A percentile compares a stretch with the other conserved stretches of the same genome.
Conservation (phyloP, 2,888 invertebrate genomes). For the Fragum whitleyi region DNA sequence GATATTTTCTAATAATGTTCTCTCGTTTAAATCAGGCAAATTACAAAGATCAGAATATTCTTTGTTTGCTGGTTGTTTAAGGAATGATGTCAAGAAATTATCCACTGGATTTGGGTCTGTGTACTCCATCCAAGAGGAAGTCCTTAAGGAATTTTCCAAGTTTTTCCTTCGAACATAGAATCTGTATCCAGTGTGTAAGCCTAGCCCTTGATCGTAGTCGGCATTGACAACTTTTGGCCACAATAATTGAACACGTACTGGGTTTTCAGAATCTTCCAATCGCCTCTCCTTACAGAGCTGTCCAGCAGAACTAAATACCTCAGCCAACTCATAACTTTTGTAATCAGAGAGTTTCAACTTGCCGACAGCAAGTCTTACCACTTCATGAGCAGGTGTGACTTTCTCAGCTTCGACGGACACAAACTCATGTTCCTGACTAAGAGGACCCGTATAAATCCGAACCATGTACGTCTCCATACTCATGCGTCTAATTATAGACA, state of each 20-base stretch:
- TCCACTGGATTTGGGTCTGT: slow-evolving; percentile 86
- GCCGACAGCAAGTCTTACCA: slow-evolving; percentile 74
- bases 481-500: slow-evolving; percentile 73
- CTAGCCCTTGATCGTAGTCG: slow-evolving; percentile 65
- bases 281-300: slow-evolving; percentile 96
- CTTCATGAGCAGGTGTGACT: slow-evolving; percentile 88
- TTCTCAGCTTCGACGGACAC: slow-evolving; percentile 81
- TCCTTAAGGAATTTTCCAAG: slow-evolving; percentile 82
- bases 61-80: slow-evolving; percentile 93
- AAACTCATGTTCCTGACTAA: slow-evolving; percentile 76
- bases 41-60: slow-evolving; percentile 98
- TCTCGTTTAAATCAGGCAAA: slow-evolving; percentile 97
- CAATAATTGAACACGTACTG: slow-evolving; percentile 86
- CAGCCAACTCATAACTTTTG: slow-evolving; percentile 85
- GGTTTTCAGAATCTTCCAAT: slow-evolving; percentile 89
- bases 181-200: slow-evolving; percentile 86
- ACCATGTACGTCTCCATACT: slow-evolving; percentile 83
- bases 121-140: slow-evolving; percentile 91
- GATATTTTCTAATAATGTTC: slow-evolving; percentile 95
- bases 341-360: slow-evolving; percentile 75
- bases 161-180: slow-evolving; percentile 95
- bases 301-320: slow-evolving; percentile 93
- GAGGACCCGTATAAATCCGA: slow-evolving; percentile 79
- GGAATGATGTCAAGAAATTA: slow-evolving; percentile 95
- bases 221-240: slow-evolving; percentile 82